Conservation (phyloP, 2,113 vertebrate genomes). For the Megaceryle maxima region DNA sequence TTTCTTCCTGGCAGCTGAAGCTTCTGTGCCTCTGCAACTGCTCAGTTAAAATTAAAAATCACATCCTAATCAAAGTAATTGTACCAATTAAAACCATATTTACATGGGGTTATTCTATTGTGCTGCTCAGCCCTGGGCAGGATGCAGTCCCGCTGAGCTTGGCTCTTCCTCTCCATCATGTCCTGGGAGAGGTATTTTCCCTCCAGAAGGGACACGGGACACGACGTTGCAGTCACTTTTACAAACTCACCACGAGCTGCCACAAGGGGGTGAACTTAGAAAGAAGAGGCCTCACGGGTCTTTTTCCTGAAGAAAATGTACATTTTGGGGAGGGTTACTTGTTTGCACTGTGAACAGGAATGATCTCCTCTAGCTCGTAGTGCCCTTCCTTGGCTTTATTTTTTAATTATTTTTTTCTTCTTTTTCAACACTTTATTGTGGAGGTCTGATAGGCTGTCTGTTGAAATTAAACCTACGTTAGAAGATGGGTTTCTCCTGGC, state of each 20-base stretch:
- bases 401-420: background rate
- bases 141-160: background rate
- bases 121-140: background rate
- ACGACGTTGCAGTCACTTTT: rapidly evolving
- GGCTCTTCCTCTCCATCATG: background rate
- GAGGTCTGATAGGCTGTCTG: background rate
- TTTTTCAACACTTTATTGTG: too few species aligned
- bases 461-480: rapidly evolving
- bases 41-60: background rate
- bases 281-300: background rate
- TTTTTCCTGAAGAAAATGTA: background rate
- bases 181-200: background rate
- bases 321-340: background rate
- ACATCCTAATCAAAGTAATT: background rate
- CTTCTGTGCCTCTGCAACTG: background rate
- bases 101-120: background rate
- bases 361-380: background rate
- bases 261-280: background rate
- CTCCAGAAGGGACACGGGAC: background rate
- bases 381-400: background rate
- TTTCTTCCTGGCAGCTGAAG: background rate
- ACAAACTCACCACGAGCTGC: background rate
- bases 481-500: background rate
- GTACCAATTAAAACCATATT: background rate
- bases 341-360: background rate